These are phyloP conservation scores for Ophraella communa DNA, from an alignment of 2,888 invertebrate genomes.

Conservation along the genomic window DNA sequence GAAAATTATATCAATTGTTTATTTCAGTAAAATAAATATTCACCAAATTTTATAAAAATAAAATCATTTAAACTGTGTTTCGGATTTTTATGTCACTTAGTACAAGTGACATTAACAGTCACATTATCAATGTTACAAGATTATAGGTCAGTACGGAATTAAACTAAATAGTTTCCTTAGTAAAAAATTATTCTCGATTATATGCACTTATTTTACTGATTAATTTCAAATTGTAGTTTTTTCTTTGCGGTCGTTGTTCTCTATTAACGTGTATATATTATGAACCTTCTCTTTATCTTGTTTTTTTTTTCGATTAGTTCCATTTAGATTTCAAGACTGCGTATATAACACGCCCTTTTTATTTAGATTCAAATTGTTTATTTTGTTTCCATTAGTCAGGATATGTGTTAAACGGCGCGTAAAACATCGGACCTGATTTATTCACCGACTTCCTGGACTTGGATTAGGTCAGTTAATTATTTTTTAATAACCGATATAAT, in stretches of 20 bases:
- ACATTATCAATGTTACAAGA: background rate
- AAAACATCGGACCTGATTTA: constrained; percentile 44
- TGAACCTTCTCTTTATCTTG: background rate
- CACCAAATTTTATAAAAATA: no score
- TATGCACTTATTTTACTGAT: background rate
- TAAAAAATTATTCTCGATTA: background rate
- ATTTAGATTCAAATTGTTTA: background rate
- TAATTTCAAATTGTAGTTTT: background rate
- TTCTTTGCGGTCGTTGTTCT: background rate
- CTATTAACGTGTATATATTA: background rate
- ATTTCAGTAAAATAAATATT: no score
- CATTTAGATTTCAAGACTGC: background rate
- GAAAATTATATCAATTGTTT: no score
- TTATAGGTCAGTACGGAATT: background rate
- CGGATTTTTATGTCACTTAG: no score
- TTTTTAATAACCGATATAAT: background rate
- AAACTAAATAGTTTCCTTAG: background rate
- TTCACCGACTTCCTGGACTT: constrained; percentile 35
- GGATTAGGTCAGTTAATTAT: background rate
- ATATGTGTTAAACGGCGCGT: constrained; percentile 48
- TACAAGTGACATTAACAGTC: no score
- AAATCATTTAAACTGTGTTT: no score
- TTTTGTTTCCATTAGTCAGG: background rate
- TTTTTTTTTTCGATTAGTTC: background rate
- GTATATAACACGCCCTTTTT: constrained; percentile 10